Conservation (phyloP, 30 jellyfish, hydroid and myxozoan genomes). For the Catostylus mosaicus region DNA sequence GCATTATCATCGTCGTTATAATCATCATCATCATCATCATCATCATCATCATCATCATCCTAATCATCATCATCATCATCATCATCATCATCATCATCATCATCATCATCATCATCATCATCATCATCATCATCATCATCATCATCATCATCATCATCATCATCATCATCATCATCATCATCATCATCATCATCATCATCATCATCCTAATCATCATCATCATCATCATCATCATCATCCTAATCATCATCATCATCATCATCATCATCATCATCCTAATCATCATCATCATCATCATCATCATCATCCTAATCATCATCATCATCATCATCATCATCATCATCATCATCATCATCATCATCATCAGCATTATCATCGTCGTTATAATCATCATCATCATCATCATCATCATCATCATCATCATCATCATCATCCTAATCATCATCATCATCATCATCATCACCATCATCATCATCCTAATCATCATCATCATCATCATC, state of each 20-base stretch:
- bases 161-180: background rate
- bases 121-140: background rate
- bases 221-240: constrained; percentile 1
- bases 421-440: background rate
- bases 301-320: too few species aligned
- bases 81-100: background rate
- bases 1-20: too few species aligned
- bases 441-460: background rate
- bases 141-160: background rate
- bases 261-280: too few species aligned
- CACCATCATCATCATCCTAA: background rate
- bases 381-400: background rate
- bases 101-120: background rate
- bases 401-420: background rate
- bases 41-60: too few species aligned
- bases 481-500: background rate
- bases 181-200: background rate
- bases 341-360: background rate
- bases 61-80: too few species aligned
- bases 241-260: too few species aligned
- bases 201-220: background rate
- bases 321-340: background rate
- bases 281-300: too few species aligned
- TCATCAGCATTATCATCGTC: background rate
- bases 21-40: too few species aligned